These are phyloP conservation scores for Rhamnusium bicolor DNA, from an alignment of 2,888 invertebrate species.

Conservation along the genomic window DNA sequence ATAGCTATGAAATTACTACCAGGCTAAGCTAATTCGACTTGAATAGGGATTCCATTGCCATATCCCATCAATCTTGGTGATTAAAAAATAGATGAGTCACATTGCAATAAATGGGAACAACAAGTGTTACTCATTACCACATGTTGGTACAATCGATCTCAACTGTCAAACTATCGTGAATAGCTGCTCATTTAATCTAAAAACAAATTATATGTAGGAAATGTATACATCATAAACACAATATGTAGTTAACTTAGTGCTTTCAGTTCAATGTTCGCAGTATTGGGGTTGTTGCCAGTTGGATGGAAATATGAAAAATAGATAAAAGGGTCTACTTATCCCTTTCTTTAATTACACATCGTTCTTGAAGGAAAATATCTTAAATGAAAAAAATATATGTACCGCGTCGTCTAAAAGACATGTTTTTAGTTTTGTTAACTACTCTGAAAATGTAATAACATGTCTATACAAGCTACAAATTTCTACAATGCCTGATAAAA, in stretches of 20 bases:
- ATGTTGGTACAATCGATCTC: conserved; percentile 64
- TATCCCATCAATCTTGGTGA: conserved; percentile 48
- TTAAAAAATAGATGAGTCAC: conserved; percentile 57
- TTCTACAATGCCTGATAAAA: too few species aligned
- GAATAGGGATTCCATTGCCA: conserved; percentile 10
- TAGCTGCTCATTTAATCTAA: conserved; percentile 49
- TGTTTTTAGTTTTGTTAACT: too few species aligned
- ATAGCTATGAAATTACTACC: conserved; percentile 20
- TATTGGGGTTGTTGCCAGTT: background rate
- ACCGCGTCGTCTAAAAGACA: too few species aligned
- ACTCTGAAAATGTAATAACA: too few species aligned
- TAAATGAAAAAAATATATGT: too few species aligned
- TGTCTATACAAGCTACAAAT: too few species aligned
- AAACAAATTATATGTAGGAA: conserved; percentile 66
- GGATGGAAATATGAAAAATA: background rate
- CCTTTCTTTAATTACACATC: background rate
- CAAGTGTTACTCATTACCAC: conserved; percentile 60
- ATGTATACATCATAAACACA: conserved; percentile 63
- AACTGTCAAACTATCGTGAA: conserved; percentile 58
- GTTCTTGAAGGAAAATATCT: too few species aligned
- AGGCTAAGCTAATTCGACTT: conserved; percentile 20
- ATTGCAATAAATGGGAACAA: conserved; percentile 55
- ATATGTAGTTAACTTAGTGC: conserved; percentile 57
- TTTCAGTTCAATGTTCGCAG: conserved; percentile 33
- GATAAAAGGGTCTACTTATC: background rate